These are phyloP conservation scores for Actias luna DNA, from an alignment of 2,888 invertebrate species.

Conservation along the genomic window DNA sequence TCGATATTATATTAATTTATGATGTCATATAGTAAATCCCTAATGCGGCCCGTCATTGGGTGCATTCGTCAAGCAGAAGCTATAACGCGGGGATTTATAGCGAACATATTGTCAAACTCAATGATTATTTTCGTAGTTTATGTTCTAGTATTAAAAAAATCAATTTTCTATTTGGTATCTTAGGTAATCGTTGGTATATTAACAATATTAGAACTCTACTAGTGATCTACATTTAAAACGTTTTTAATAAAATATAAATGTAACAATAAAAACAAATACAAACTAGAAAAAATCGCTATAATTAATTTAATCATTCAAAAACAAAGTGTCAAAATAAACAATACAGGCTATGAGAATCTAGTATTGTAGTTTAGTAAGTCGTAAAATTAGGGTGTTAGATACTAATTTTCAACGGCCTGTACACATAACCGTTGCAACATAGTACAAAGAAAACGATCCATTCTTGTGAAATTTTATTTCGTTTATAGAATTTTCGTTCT, in stretches of 20 bases:
- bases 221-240: neutral
- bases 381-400: constrained; percentile 34
- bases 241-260: no score
- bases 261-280: neutral
- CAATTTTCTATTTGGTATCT: no score
- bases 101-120: no score
- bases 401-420: constrained; percentile 42
- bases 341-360: neutral
- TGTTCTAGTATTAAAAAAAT: no score
- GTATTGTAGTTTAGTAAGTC: neutral
- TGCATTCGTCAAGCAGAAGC: no score
- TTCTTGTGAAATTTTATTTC: constrained; percentile 66
- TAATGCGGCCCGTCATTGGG: no score
- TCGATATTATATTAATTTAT: no score
- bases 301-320: neutral
- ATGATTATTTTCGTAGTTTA: neutral
- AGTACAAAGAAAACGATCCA: constrained; percentile 78
- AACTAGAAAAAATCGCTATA: neutral
- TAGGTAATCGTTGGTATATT: no score
- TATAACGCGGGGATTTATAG: no score
- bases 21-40: no score
- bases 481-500: neutral
- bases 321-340: neutral
- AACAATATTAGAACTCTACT: neutral
- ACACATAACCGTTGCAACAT: constrained; percentile 71